Base-by-base conservation (phyloP, 2,797 vertebrate genomes). In the Sphenopsis melanotis region DNA sequence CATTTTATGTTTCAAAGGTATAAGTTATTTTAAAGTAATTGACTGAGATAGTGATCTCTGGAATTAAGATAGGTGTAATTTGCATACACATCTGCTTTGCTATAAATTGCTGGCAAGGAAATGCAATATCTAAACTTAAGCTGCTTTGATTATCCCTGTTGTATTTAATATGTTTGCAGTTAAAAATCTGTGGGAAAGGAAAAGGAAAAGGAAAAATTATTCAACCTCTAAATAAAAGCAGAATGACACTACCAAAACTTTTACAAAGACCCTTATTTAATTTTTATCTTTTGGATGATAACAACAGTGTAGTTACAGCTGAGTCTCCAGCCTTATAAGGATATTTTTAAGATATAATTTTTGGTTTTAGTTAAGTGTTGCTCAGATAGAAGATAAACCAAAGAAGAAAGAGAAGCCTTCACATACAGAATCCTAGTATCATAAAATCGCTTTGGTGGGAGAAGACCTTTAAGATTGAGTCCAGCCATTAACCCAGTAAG, bases 21-120 rank as follows among this genome's bases (percentile, higher is more conserved):
- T 55, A 96, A 93, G 91, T 97, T 96, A 95, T 95, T 96, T 96
- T 96, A 95, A 96, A 96, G 78, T 95, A 96, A 97, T 93, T 96
- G 95, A 93, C 88, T 87, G 95, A 89, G 83, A 87, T 77, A 61
- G 53, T n/a, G 78, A 87, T 97, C 63, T 87, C 87, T 95, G 89
- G 84, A 96, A 96, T 96, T 93, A 95, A 88, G 91, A 86, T 83
- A 93, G 44, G 80, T 94, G 83, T 87, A 81, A 97, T 97, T 93
- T 97, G 91, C 80, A 46, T 94, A 78, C 69, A 93, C 92, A 97
- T 95, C 91, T 97, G 93, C 80, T 96, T 93, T 95, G 68, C 70
- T 92, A 65, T 96, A 95, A 97, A 95, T 87, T 87, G 77, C 44
- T 94, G 84, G 93, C 85, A 95, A 88, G 79, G 56, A 95, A 96